Conservation (phyloP, 2,113 vertebrate genomes). For the Hyla sarda region DNA sequence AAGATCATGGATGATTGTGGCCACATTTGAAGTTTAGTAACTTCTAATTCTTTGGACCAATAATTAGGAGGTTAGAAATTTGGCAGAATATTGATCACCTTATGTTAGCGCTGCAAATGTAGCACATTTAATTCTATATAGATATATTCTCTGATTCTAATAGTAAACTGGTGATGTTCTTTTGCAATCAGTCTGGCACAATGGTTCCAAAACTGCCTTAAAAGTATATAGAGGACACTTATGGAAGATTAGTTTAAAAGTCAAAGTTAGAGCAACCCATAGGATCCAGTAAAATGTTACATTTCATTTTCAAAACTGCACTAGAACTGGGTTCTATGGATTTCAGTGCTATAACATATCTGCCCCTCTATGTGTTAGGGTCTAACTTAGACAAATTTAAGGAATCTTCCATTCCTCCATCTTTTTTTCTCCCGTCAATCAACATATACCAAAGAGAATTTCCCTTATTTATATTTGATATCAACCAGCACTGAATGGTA, state of each 20-base stretch:
- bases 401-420: not conserved
- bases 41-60: not conserved
- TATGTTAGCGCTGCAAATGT: not conserved
- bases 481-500: not conserved
- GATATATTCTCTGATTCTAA: not conserved
- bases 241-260: not conserved
- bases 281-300: not conserved
- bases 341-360: not conserved
- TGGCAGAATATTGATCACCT: too few species aligned
- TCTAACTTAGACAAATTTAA: not conserved
- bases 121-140: not conserved
- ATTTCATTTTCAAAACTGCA: not conserved
- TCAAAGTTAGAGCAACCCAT: not conserved
- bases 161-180: not conserved
- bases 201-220: not conserved
- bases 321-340: not conserved
- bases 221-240: not conserved
- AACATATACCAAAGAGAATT: slow-evolving; percentile 3
- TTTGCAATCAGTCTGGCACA: not conserved
- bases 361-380: not conserved
- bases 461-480: not conserved
- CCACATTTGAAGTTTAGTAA: not conserved
- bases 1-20: not conserved
- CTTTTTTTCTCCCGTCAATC: not conserved
- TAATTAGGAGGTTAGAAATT: too few species aligned